These are phyloP conservation scores for Lycocerus yunnanus DNA, from an alignment of 2,888 invertebrate species.

Conservation along the genomic window DNA sequence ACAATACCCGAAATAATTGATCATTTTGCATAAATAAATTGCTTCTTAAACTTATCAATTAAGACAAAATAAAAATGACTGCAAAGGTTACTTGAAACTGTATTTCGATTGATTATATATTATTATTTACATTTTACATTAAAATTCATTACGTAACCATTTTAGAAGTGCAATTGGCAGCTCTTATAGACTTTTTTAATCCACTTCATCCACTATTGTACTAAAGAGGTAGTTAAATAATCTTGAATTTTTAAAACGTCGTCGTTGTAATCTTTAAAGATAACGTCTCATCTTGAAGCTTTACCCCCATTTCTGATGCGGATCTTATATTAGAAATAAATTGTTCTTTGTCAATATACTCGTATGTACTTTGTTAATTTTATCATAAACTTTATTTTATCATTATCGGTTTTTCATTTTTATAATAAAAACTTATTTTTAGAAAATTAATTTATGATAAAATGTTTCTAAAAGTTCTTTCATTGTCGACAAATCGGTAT, in stretches of 20 bases:
- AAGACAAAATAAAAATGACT: no score
- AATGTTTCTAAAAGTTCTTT: neutral
- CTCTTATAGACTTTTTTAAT: neutral
- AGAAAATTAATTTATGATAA: neutral
- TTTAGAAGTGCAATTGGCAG: neutral
- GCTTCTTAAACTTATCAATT: no score
- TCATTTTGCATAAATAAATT: neutral
- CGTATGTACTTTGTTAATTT: neutral
- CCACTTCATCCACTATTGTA: neutral
- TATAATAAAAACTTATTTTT: neutral
- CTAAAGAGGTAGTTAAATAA: neutral
- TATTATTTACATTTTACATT: neutral
- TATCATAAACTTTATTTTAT: neutral
- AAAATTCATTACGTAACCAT: neutral
- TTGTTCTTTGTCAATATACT: neutral
- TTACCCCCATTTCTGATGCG: neutral
- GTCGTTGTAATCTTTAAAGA: neutral
- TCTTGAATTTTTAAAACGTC: neutral
- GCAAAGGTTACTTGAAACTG: no score
- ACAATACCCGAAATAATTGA: neutral
- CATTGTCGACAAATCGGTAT: neutral
- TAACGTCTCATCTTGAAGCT: neutral
- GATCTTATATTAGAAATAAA: neutral
- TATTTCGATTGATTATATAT: no score
- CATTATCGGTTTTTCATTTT: neutral